Evolutionary conservation across 2,113 vertebrate genomes (phyloP), one percentile per base, ranked within the genome.

Genomic region (Paralichthys olivaceus): DNA sequence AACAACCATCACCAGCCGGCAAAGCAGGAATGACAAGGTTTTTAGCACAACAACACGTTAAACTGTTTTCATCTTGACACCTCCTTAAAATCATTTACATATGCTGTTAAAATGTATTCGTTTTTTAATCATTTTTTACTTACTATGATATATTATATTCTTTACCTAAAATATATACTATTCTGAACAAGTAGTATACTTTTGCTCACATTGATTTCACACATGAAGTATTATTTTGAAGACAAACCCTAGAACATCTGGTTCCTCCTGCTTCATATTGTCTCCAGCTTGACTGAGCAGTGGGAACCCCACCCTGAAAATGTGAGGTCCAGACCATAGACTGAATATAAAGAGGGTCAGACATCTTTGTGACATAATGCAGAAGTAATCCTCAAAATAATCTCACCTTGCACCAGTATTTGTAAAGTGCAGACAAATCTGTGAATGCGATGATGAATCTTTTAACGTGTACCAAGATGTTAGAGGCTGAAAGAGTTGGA

Each of bases 251-350:
- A 4, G 4, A 34, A 51, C 49, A 51, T 72, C 72, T 32, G 17
- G 25, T 53, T 0, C 3, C 7, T 4, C 7, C 26, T 43, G 0
- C 3, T 1, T 26, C n/a, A 0, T 3, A 37, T 5, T 66, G 1
- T 12, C 11, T 70, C 13, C 2, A 69, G 1, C 71, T 89, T 85
- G 72, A 82, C 17, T 54, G 40, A 22, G 54, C 40, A 66, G 7
- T 59, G 72, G 53, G 80, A 90, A 85, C 87, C 92, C 89, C 90
- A 91, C 92, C 89, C 92, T 91, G 83, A 77, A 84, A 85, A 76
- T 53, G 69, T 64, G 83, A 58, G 53, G 79, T 43, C 45, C 81
- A 40, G 37, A 40, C 37, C 37, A 40, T 11, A 34, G 37, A 40
- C 37, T 40, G 37, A 40, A 40, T 40, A 40, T 40, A 40, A 40